Percentiles rank a stretch among this genome's conserved stretches.
These are phyloP conservation scores for Drosophila prolongata DNA, from an alignment of 2,888 invertebrate species.

Conservation along the genomic window DNA sequence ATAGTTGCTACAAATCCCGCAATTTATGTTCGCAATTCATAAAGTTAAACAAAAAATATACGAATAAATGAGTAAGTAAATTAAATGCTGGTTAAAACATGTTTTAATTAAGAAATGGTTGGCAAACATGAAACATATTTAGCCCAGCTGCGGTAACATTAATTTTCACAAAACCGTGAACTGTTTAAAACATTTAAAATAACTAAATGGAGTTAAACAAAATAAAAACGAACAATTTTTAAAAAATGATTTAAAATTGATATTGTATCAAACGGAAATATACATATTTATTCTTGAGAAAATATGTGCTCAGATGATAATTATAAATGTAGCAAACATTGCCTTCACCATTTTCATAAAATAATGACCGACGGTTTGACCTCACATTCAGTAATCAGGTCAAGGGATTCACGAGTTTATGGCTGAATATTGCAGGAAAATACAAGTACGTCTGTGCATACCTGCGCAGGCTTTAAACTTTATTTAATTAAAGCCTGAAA, in stretches of 20 bases:
- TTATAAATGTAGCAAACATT: background rate
- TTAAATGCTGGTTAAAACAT: constrained; percentile 29
- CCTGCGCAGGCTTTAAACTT: background rate
- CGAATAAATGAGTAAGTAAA: constrained; percentile 9
- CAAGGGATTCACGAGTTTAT: too few relatives aligned
- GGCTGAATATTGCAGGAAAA: too few relatives aligned
- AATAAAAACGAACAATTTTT: background rate
- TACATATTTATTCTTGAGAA: too few relatives aligned
- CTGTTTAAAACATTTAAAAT: constrained; percentile 2
- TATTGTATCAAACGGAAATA: background rate
- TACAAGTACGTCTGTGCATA: too few relatives aligned
- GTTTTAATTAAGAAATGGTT: constrained; percentile 44
- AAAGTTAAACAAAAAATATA: constrained; percentile 7
- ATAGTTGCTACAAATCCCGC: constrained; percentile 19
- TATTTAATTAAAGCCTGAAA: background rate
- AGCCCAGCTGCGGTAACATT: background rate
- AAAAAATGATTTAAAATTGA: background rate
- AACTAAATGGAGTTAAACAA: background rate
- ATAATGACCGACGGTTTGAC: background rate
- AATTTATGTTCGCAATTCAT: constrained; percentile 43
- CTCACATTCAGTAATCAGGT: background rate
- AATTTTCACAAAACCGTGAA: background rate
- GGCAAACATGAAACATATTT: constrained; percentile 1
- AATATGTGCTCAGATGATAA: background rate
- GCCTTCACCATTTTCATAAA: background rate